Evolutionary conservation across 2,888 invertebrate species (phyloP).

Genomic region (Crematogaster levior): DNA sequence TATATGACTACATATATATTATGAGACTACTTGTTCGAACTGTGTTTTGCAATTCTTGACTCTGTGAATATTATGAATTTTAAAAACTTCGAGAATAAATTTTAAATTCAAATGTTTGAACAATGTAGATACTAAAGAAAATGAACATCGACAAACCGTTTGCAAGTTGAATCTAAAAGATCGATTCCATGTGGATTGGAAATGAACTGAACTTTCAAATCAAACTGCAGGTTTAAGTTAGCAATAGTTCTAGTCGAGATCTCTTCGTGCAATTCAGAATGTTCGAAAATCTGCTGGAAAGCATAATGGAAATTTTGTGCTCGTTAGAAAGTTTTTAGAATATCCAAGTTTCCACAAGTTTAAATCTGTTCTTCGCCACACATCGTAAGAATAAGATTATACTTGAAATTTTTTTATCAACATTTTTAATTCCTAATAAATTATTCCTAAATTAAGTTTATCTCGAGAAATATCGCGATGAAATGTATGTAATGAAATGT

Average conservation of each 20-base stretch:
- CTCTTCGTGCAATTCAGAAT: slow-evolving; percentile 23
- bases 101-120: background rate
- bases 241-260: slow-evolving; percentile 42
- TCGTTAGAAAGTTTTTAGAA: slow-evolving; percentile 41
- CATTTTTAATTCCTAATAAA: background rate
- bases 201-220: slow-evolving; percentile 72
- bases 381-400: slow-evolving; percentile 12
- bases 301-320: slow-evolving; percentile 27
- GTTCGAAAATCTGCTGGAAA: slow-evolving; percentile 14
- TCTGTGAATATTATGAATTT: background rate
- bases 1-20: too few relatives aligned
- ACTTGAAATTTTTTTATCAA: background rate
- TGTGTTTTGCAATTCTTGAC: background rate
- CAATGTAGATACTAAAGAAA: background rate
- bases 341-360: background rate
- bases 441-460: background rate
- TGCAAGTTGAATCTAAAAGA: slow-evolving; percentile 19
- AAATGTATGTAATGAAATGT: background rate
- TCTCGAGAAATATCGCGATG: background rate
- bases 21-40: background rate
- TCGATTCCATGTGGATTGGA: slow-evolving; percentile 61
- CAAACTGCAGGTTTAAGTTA: slow-evolving; percentile 63
- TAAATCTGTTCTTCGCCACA: background rate
- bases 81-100: background rate
- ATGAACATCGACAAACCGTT: slow-evolving; percentile 49